Base-by-base conservation (phyloP, 2,888 invertebrate species). In the Trichogramma dendrolimi region DNA sequence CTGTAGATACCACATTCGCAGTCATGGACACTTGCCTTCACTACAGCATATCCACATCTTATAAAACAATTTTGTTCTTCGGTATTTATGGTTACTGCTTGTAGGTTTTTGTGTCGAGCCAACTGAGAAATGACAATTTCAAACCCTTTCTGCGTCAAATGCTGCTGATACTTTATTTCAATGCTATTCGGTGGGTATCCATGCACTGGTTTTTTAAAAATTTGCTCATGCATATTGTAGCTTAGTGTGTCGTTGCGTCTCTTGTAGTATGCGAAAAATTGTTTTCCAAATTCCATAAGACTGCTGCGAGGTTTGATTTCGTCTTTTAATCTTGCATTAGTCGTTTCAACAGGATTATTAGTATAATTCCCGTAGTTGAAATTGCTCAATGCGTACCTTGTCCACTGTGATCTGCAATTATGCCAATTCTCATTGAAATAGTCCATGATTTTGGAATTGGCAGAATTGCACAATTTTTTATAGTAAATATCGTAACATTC, bases 291-390 rank as follows among this genome's bases (percentile, higher is more conserved):
- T 48, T 48, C 5, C 48, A 48, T 5, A 5, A 48, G 48, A 8
- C 7, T 49, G 10, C 49, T 49, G 4, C 38, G 11, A 14, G 27
- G 8, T 7, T 14, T 14, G 5, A 49, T 49, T 49, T 49, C 49
- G 10, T 14, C 5, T 44, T 43, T 54, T 27, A 54, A 5, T 5
- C 43, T 38, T 38, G 47, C 47, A 48, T 56, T 56, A 11, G 48
- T 56, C 3, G 55, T 40, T n/a, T 56, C 47, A 4, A 56, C 55
- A 6, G 47, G 54, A 44, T 54, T 54, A 44, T 54, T 54, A 4
- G 54, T 54, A n/a, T 54, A 44, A 43, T 44, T 44, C 2, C 40
- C 48, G 7, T 48, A 56, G 48, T 56, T 56, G 4, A 4, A 5
- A 5, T 6, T 6, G 4, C 49, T 49, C 47, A 65, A 54, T 11